Conservation (phyloP, 2,888 invertebrate species). For the Xanthorhoe spadicearia region DNA sequence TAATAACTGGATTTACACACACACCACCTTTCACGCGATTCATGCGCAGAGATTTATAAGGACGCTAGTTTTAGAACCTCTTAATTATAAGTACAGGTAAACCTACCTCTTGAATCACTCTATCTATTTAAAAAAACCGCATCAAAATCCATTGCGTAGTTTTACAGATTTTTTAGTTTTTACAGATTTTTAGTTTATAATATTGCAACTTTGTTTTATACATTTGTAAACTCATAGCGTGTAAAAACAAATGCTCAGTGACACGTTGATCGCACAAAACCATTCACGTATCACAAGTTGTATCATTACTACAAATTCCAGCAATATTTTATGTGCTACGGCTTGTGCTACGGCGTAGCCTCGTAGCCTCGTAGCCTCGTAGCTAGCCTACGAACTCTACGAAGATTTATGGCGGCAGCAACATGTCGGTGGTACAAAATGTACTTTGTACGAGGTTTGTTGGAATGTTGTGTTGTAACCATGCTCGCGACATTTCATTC, state of each 20-base stretch:
- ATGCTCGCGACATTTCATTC: conserved; percentile 12
- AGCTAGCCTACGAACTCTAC: conserved; percentile 35
- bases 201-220: not conserved
- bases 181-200: no score
- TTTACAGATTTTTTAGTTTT: no score
- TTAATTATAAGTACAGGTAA: no score
- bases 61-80: no score
- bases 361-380: conserved; percentile 30
- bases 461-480: conserved; percentile 14
- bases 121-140: no score
- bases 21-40: not conserved
- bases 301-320: conserved; percentile 29
- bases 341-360: conserved; percentile 31
- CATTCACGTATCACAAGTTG: conserved; percentile 29
- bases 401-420: conserved; percentile 32
- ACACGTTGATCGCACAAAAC: conserved; percentile 17
- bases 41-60: no score
- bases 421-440: conserved; percentile 30
- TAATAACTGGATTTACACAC: conserved; percentile 42
- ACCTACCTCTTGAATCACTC: no score
- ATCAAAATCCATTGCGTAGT: no score
- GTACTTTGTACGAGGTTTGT: conserved; percentile 26
- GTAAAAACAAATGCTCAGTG: not conserved
- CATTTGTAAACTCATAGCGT: not conserved
- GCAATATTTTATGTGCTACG: conserved; percentile 35